Evolutionary conservation across 1,140 invertebrate genomes (phyloP), one percentile per base, ranked within the genome.

Genomic region (Bombus polaris): DNA sequence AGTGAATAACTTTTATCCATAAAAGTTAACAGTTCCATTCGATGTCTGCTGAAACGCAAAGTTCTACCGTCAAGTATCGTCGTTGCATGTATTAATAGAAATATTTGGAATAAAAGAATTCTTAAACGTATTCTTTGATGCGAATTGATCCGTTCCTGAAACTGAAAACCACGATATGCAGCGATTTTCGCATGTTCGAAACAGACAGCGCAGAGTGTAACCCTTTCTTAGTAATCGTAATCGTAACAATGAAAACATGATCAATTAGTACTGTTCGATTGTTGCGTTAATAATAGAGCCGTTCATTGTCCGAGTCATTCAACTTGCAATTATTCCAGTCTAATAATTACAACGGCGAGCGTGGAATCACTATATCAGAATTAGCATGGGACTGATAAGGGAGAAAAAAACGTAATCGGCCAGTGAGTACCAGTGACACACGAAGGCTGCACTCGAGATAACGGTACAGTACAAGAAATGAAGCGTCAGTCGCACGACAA

Each of bases 401-500:
- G 53, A 62, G 32, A 3, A 71, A 42, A 81, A 57, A 59, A 74
- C 74, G 83, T 73, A 66, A 84, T 84, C 42, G 18, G 8, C 22
- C 44, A 53, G 18, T 25, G 73, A 76, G 37, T 44, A 83, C 13
- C 28, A 39, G 39, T 81, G 78, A 75, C 78, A 85, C 71, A 42
- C 78, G 84, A 85, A 85, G 84, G 66, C 62, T 78, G 74, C 13
- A 28, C 28, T 13, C 42, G 5, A 78, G 68, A 87, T 78, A 82
- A 76, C 35, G 70, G 22, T n/a, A 59, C 65, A 66, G 68, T 79
- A 47, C 65, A 87, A 87, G 88, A 85, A 81, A 37, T 47, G 47
- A 83, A 89, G 86, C 86, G 71, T 90, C 87, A 89, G 66, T 89
- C 71, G 75, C 72, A 70, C 78, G 80, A 87, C 82, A 87, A 87